A percentile compares a stretch with the other conserved stretches of the same genome.
Evolutionary conservation across 2,888 invertebrate genomes (phyloP).

Genomic region (Leucozona laternaria): DNA sequence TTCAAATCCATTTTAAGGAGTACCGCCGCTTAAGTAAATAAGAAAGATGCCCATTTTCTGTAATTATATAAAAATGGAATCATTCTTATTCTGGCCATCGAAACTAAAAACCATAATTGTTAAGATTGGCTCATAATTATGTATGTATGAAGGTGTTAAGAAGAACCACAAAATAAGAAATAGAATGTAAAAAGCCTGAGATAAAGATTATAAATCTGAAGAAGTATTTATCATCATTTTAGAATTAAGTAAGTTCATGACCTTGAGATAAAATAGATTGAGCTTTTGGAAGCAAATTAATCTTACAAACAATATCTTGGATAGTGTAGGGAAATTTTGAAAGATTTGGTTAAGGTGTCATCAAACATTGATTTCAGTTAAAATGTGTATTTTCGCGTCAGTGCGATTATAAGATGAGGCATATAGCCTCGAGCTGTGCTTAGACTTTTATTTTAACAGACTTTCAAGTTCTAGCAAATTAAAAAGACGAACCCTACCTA

Average conservation of each 20-base stretch:
- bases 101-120: constrained; percentile 13
- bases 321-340: background rate
- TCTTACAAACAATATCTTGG: background rate
- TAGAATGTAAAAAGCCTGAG: background rate
- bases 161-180: constrained; percentile 13
- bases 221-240: background rate
- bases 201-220: background rate
- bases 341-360: background rate
- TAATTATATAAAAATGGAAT: constrained; percentile 73
- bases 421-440: no score
- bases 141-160: background rate
- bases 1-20: constrained; percentile 73
- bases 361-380: no score
- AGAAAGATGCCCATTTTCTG: constrained; percentile 73
- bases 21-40: constrained; percentile 75
- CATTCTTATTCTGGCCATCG: constrained; percentile 61
- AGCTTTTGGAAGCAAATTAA: background rate
- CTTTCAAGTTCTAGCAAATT: no score
- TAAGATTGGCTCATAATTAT: constrained; percentile 12
- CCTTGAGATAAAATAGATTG: background rate
- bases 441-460: no score
- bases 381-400: no score
- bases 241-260: background rate
- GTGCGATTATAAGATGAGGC: no score
- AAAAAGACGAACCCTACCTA: no score